Base-by-base conservation (phyloP, 2,888 invertebrate genomes). In the Drosophila diplacantha region DNA sequence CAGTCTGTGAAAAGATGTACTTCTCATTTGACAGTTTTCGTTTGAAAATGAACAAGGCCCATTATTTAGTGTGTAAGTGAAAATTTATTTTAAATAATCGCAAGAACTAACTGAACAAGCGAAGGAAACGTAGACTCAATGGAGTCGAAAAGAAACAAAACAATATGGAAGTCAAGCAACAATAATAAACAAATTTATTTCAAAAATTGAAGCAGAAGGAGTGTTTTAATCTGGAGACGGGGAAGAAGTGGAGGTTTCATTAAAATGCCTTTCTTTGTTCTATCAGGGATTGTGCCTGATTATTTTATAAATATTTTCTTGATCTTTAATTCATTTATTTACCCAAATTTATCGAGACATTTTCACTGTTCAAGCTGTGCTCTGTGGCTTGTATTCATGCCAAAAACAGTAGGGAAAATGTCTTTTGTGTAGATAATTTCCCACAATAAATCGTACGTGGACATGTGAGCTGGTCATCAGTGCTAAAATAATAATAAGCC, bases 161-260 rank as follows among this genome's bases (percentile, higher is more conserved):
- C 61, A 62, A 63, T 46, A 44, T 31, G 52, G 37, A 55, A 56
- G 49, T 60, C 57, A 71, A 71, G 71, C 72, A 74, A 83, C 70
- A 79, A 81, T 72, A 84, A 82, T 83, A 85, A 84, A 77, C 69
- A 81, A 77, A 79, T 72, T 79, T 71, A 80, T 76, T 78, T 83
- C 69, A 68, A 75, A 71, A 72, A 71, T 64, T 71, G 46, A 73
- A 22, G 18, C 32, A 0, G 5, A 0, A 26, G 39, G 9, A 12
- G 20, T 8, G 14, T 47, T 58, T 60, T n/a, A n/a, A n/a, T n/a
- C n/a, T n/a, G n/a, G n/a, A n/a, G n/a, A n/a, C n/a, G n/a, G 8
- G 26, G 1, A 1, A 3, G 26, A 5, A 14, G 14, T 39, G 14
- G 2, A 3, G 3, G 26, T 8, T 26, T 4, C 9, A 9, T 9